Percentiles rank a stretch among this genome's conserved stretches.
Evolutionary conservation across 2,888 invertebrate genomes (phyloP).

Genomic region (Chaetogeoica ovagalla): DNA sequence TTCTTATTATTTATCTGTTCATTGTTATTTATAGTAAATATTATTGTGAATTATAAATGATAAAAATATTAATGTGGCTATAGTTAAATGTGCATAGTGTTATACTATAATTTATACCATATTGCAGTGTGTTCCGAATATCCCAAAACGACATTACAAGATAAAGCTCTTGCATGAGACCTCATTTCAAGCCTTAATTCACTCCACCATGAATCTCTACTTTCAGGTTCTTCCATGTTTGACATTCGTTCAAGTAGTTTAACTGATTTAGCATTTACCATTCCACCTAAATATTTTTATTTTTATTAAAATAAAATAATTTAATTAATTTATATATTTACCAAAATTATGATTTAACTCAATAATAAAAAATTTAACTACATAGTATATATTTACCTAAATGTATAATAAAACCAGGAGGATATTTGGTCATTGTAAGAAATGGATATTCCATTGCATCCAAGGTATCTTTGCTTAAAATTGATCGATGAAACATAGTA

Average conservation of each 20-base stretch:
- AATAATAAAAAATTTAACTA: background rate
- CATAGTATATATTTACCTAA: slow-evolving; percentile 67
- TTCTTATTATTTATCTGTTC: too few relatives aligned
- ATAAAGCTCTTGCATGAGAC: slow-evolving; percentile 87
- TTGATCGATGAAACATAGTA: slow-evolving; percentile 48
- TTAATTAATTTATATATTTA: background rate
- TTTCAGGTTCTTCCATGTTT: slow-evolving; percentile 86
- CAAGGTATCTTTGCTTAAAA: slow-evolving; percentile 57
- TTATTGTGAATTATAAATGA: too few relatives aligned
- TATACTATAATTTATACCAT: slow-evolving; percentile 68
- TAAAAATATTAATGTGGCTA: too few relatives aligned
- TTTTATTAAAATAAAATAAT: background rate
- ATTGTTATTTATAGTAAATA: too few relatives aligned
- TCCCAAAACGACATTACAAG: slow-evolving; percentile 92
- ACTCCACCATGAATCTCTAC: slow-evolving; percentile 95
- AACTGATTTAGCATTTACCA: slow-evolving; percentile 81
- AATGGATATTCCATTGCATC: slow-evolving; percentile 81
- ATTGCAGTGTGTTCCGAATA: slow-evolving; percentile 92
- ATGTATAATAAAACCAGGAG: slow-evolving; percentile 83
- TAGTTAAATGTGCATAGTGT: background rate
- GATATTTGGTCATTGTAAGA: slow-evolving; percentile 88
- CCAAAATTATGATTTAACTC: background rate
- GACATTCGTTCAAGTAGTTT: slow-evolving; percentile 80
- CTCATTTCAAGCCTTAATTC: slow-evolving; percentile 93
- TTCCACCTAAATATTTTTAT: slow-evolving; percentile 66